Evolutionary conservation across 2,113 vertebrate species (phyloP).

Genomic region (Porphyrio hochstetteri): DNA sequence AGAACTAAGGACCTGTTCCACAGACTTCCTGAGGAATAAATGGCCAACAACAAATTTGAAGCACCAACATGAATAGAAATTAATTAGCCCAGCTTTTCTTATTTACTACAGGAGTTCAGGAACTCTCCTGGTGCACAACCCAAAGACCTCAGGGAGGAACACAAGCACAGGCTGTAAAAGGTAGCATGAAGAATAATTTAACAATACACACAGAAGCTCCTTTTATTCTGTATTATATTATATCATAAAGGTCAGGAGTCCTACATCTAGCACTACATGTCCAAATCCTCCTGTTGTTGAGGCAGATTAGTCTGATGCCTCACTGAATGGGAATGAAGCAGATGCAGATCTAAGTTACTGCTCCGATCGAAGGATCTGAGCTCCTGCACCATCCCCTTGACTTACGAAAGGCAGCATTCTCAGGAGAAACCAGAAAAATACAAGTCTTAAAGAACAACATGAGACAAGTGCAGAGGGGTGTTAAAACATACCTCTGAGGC

Average conservation of each 20-base stretch:
- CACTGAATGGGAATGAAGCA: neutral
- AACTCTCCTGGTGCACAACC: neutral
- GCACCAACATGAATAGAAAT: neutral
- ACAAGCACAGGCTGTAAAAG: neutral
- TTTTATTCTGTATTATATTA: neutral
- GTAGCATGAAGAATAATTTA: neutral
- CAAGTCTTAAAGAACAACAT: neutral
- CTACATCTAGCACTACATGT: neutral
- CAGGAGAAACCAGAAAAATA: neutral
- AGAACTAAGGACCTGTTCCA: neutral
- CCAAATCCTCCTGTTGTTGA: neutral
- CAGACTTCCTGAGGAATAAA: neutral
- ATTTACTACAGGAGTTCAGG: neutral
- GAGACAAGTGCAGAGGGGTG: neutral
- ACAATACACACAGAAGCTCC: neutral
- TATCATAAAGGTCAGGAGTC: neutral
- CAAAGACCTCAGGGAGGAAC: neutral
- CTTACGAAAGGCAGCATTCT: neutral
- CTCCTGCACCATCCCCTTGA: neutral
- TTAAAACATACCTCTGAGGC: conserved; percentile 53
- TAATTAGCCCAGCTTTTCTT: neutral
- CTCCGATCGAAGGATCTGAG: neutral
- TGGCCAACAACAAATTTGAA: neutral
- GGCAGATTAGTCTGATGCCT: neutral
- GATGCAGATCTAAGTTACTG: neutral